A percentile compares a stretch with the other conserved stretches of the same genome.
Evolutionary conservation across 1,140 invertebrate genomes (phyloP).

Genomic region (Orchestia grillus): DNA sequence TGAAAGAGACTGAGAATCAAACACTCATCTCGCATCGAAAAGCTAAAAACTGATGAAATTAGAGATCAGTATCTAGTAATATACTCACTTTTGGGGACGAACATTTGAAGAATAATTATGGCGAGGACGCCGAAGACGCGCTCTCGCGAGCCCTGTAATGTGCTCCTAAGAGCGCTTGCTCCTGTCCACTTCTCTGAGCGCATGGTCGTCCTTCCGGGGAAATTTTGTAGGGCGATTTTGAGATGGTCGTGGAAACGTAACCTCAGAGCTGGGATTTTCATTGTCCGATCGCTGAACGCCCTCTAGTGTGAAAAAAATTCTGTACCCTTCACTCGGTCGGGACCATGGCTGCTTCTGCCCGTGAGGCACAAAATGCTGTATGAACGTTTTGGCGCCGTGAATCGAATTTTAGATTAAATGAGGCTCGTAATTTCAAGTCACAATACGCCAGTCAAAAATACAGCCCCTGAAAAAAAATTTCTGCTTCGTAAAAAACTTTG

Average conservation of each 20-base stretch:
- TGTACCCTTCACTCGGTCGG: neutral
- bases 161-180: neutral
- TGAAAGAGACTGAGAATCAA: neutral
- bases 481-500: neutral
- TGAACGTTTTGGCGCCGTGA: neutral
- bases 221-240: neutral
- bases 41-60: neutral
- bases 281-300: neutral
- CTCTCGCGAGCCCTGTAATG: neutral
- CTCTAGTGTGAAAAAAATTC: neutral
- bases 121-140: neutral
- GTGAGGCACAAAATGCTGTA: neutral
- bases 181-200: neutral
- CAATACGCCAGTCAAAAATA: neutral
- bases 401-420: neutral
- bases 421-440: neutral
- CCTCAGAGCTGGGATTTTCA: neutral
- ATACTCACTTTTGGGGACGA: neutral
- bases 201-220: neutral
- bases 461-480: neutral
- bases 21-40: neutral
- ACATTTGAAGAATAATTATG: neutral
- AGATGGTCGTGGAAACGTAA: neutral
- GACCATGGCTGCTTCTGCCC: neutral
- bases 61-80: neutral